A percentile compares a stretch with the other conserved stretches of the same genome.
These are phyloP conservation scores for Megaceryle maxima DNA, from an alignment of 2,113 vertebrate genomes.

Conservation along the genomic window DNA sequence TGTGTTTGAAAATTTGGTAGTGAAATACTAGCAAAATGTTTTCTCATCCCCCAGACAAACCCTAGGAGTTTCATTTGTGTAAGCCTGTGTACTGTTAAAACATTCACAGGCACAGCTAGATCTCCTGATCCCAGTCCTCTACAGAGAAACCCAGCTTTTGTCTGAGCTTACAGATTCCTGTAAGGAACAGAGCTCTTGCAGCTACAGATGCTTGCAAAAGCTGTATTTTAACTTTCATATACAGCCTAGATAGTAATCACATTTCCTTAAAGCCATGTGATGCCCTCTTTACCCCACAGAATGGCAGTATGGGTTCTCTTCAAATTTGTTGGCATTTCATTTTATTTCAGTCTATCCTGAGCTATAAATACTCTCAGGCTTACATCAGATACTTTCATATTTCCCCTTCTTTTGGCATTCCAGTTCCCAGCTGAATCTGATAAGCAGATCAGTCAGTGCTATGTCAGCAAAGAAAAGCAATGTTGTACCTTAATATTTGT, in stretches of 20 bases:
- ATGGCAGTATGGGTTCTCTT: neutral
- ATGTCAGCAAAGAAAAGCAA: slow-evolving; percentile 29
- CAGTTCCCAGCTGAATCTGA: slow-evolving; percentile 60
- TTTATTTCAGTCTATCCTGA: neutral
- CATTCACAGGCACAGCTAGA: neutral
- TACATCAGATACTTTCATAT: slow-evolving; percentile 25
- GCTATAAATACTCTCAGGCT: neutral
- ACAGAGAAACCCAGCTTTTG: neutral
- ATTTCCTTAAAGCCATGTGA: neutral
- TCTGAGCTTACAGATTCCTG: neutral
- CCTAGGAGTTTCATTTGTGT: neutral
- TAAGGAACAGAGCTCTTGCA: neutral
- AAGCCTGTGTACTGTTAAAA: neutral
- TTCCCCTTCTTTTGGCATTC: slow-evolving; percentile 53
- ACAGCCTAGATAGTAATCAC: neutral
- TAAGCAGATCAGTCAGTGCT: slow-evolving; percentile 60
- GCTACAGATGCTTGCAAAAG: neutral
- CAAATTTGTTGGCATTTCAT: neutral
- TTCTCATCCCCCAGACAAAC: neutral
- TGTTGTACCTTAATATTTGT: slow-evolving; percentile 63
- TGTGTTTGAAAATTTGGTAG: neutral
- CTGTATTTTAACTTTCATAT: neutral
- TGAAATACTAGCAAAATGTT: neutral
- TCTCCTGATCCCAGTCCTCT: neutral
- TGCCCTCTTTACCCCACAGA: neutral